Evolutionary conservation across 2,888 invertebrate genomes (phyloP).

Genomic region (Poecilobothrus nobilitatus): DNA sequence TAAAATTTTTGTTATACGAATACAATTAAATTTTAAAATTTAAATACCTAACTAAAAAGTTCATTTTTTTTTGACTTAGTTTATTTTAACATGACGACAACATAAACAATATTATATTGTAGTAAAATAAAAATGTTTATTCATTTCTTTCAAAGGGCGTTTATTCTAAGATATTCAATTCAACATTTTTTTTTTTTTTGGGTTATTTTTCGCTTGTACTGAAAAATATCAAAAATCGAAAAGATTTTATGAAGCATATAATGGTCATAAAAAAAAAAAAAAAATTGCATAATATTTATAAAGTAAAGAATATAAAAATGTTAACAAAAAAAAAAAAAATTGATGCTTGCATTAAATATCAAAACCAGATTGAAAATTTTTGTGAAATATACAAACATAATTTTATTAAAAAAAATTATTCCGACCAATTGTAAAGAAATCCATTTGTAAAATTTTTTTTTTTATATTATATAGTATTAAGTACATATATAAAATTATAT

Average conservation of each 20-base stretch:
- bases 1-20: background rate
- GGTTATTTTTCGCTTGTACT: background rate
- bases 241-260: constrained; percentile 1
- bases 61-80: no score
- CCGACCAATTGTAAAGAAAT: background rate
- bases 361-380: background rate
- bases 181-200: no score
- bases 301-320: background rate
- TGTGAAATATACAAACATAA: background rate
- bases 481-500: no score
- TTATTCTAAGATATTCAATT: no score
- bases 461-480: no score
- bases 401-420: background rate
- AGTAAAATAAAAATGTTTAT: no score
- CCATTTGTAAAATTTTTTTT: background rate
- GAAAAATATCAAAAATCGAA: background rate
- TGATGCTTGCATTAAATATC: background rate
- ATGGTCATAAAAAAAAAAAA: background rate
- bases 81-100: no score
- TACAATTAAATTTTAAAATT: background rate
- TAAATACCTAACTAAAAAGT: no score
- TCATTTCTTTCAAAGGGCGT: no score
- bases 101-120: no score
- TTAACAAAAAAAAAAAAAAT: background rate
- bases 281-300: background rate